Conservation (phyloP, 1,140 invertebrate genomes). For the Formica selysi region DNA sequence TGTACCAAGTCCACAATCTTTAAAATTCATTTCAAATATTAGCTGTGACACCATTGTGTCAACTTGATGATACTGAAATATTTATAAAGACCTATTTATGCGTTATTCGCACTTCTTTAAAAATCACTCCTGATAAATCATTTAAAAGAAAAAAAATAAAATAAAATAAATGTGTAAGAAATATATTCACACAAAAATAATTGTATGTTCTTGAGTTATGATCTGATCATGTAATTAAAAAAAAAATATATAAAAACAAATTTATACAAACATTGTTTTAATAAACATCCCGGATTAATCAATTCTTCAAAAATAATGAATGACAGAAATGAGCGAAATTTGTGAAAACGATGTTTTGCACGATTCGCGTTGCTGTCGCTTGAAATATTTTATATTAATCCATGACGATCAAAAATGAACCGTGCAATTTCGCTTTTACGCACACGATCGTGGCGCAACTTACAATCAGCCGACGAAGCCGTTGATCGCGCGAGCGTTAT, state of each 20-base stretch:
- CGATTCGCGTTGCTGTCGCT: background rate
- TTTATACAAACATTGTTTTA: background rate
- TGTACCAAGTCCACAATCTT: conserved; percentile 27
- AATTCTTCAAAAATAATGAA: background rate
- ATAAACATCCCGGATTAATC: background rate
- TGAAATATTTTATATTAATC: background rate
- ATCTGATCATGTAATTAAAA: background rate
- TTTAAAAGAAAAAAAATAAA: background rate
- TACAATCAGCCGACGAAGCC: background rate
- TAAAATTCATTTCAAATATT: conserved; percentile 46
- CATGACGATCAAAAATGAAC: background rate
- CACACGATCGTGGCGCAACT: background rate
- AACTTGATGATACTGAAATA: conserved; percentile 15
- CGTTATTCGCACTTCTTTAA: background rate
- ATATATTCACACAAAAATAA: background rate
- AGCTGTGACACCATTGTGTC: conserved; percentile 19
- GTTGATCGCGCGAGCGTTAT: conserved; percentile 23
- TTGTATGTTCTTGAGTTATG: background rate
- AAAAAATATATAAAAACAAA: background rate
- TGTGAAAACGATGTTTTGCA: background rate
- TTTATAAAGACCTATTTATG: conserved; percentile 32
- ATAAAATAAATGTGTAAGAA: background rate
- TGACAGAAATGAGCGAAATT: background rate
- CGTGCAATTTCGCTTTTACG: conserved; percentile 24
- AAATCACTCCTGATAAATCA: background rate